phyloP scores from a whole-genome alignment of 2,113 vertebrate species.

The Cavia porcellus region DNA sequence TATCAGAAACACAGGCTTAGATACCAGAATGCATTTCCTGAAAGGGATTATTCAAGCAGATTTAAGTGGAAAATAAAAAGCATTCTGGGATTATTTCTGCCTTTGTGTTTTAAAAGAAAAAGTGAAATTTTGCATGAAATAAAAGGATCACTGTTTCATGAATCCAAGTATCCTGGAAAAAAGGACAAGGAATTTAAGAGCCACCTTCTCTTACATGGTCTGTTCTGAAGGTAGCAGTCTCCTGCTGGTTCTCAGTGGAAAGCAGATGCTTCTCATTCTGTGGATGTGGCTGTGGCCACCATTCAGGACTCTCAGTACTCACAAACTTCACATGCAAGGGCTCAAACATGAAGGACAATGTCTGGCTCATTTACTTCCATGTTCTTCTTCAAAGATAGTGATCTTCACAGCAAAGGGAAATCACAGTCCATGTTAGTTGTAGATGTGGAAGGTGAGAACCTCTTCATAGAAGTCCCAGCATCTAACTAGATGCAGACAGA shows the following conservation, averaged over 20 bases:
- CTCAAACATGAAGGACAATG: background rate
- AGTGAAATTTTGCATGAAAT: background rate
- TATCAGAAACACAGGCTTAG: background rate
- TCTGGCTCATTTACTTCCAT: background rate
- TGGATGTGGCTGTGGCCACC: fast-evolving
- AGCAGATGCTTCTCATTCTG: background rate
- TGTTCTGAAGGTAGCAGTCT: no score
- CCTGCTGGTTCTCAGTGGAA: background rate
- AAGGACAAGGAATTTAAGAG: background rate
- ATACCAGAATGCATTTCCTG: background rate
- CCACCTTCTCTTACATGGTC: background rate
- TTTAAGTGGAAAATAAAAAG: background rate
- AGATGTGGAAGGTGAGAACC: background rate
- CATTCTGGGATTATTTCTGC: background rate
- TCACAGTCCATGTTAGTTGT: background rate
- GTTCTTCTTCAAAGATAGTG: background rate
- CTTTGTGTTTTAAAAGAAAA: background rate
- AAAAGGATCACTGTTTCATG: background rate
- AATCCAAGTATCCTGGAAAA: background rate
- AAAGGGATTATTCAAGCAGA: background rate
- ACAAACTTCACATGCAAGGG: background rate
- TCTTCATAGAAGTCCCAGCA: background rate
- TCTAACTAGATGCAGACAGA: background rate
- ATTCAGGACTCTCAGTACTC: background rate
- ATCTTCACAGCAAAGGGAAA: background rate